phyloP scores from a whole-genome alignment of 2,113 vertebrate genomes.

The Macquaria australasica region DNA sequence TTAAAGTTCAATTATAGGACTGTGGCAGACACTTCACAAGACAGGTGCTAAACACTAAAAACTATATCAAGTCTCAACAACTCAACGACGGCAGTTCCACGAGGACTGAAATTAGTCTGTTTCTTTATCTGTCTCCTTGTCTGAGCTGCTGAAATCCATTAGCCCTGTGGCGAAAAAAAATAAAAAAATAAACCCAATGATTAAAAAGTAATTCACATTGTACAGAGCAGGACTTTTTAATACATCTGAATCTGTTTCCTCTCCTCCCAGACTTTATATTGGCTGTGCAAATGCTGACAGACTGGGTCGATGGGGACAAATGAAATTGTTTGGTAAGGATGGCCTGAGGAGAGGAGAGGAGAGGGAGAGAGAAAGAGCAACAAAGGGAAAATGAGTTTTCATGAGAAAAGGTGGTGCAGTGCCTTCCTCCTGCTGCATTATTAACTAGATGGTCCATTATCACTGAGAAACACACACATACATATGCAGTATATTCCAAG shows the following conservation, averaged over 20 bases:
- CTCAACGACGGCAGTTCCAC: not conserved
- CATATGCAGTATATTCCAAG: conserved; percentile 15
- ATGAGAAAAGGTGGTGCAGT: conserved; percentile 61
- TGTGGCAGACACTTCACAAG: not conserved
- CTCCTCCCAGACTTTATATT: conserved; percentile 42
- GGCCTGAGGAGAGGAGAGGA: conserved; percentile 22
- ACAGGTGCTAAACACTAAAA: no score
- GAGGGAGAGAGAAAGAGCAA: not conserved
- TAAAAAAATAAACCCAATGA: not conserved
- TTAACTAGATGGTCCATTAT: conserved; percentile 71
- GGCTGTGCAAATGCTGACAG: conserved; percentile 36
- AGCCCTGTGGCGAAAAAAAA: not conserved
- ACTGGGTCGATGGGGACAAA: conserved; percentile 54
- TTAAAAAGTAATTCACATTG: conserved; percentile 11
- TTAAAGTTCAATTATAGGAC: not conserved
- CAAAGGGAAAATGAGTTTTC: conserved; percentile 52
- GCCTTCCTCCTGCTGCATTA: conserved; percentile 64
- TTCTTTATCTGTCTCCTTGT: conserved; percentile 3
- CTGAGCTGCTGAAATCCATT: conserved; percentile 6
- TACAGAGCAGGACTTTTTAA: not conserved
- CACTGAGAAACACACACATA: conserved; percentile 13
- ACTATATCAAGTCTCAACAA: not conserved
- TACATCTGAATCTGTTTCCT: conserved; percentile 14
- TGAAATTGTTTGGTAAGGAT: conserved; percentile 56
- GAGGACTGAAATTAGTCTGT: not conserved